Evolutionary conservation across 2,113 vertebrate species (phyloP), one percentile per base, ranked within the genome.

Genomic region (Genyomyrus donnyi): DNA sequence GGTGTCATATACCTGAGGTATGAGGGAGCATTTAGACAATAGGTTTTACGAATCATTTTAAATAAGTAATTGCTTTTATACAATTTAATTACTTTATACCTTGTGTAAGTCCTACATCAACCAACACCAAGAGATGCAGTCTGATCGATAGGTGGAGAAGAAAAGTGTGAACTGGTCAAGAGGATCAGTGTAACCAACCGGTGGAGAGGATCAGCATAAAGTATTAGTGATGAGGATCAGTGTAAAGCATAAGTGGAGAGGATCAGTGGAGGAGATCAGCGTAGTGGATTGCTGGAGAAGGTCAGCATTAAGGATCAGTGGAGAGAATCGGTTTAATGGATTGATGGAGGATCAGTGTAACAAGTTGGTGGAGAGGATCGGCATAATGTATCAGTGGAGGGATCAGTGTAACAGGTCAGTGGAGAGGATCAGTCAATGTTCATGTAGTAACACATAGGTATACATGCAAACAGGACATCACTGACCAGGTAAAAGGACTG

Each of bases 1-100:
- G 0, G 97, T 98, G 93, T 98, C 98, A 46, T 98, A 99, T 0
- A 98, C 98, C 98, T 99, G 91, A 10, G 53, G 2, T 10, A 85
- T 42, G 10, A 45, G 3, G 94, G 89, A 0, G 0, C 56, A 46
- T 24, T 48, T 46, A 11, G 2, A 10, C 83, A 85, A 49, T n/a
- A 46, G 46, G 35, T 46, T 85, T 24, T 24, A 1, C 49, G 1
- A 85, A 48, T 46, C 46, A 46, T 42, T 80, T 42, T 17, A 8
- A 19, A 8, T 42, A 35, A 42, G 5, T 8, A 5, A 39, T 17
- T 77, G 35, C 27, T 35, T 5, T 19, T 39, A 39, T 17, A 39
- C 31, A 74, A 13, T 74, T 5, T 17, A 77, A 77, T 39, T 17
- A 77, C 70, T 77, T 77, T 39, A 39, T 5, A 77, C 70, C 35